Conservation (phyloP, 2,797 vertebrate species). For the Strix occidentalis region DNA sequence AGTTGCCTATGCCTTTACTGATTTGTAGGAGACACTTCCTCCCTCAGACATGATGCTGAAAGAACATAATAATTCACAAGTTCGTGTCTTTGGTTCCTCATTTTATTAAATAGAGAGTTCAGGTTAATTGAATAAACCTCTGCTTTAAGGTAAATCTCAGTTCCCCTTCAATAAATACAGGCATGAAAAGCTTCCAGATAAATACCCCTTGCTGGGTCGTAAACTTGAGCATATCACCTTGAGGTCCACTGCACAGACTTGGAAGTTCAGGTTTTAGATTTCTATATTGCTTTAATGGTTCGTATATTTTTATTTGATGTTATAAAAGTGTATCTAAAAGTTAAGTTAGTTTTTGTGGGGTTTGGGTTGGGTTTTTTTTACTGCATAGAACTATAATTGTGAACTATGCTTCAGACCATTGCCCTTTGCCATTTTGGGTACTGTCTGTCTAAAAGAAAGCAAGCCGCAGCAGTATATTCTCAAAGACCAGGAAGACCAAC, state of each 20-base stretch:
- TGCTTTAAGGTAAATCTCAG: not conserved
- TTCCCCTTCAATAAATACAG: not conserved
- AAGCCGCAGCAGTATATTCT: not conserved
- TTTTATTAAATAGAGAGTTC: not conserved
- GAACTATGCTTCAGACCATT: not conserved
- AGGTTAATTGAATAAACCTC: not conserved
- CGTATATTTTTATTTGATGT: slow-evolving; percentile 18
- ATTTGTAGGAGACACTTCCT: not conserved
- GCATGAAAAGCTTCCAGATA: not conserved
- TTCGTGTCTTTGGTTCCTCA: not conserved
- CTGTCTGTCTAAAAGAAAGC: not conserved
- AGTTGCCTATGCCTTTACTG: not conserved
- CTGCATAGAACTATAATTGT: not conserved
- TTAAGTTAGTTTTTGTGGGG: not conserved
- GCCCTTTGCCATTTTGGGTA: not conserved
- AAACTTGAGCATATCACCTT: not conserved
- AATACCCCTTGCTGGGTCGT: not conserved
- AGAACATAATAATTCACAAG: not conserved
- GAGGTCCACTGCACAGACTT: not conserved
- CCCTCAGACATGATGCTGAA: not conserved
- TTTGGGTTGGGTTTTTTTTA: not conserved
- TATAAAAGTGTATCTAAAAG: not conserved
- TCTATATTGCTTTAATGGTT: not conserved
- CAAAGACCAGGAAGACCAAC: not conserved
- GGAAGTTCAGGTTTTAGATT: not conserved